These are phyloP conservation scores for Albula goreensis DNA, from an alignment of 2,113 vertebrate species.

Conservation along the genomic window DNA sequence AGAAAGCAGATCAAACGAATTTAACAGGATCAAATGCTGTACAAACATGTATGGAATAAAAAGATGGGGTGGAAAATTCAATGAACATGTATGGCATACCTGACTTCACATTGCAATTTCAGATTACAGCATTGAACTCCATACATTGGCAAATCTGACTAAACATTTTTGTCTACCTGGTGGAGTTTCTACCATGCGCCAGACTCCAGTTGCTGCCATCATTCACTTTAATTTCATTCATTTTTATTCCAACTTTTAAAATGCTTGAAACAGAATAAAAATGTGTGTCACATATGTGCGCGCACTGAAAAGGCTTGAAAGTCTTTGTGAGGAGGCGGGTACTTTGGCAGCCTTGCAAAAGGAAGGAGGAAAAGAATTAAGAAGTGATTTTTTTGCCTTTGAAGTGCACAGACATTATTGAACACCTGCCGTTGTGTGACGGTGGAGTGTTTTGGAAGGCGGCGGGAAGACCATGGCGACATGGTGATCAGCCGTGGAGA, in stretches of 20 bases:
- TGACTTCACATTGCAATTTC: neutral
- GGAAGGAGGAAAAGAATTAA: neutral
- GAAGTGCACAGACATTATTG: neutral
- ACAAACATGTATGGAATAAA: neutral
- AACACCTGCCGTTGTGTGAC: neutral
- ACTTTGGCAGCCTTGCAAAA: neutral
- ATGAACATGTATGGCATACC: conserved; percentile 1
- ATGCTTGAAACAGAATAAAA: neutral
- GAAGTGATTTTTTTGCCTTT: neutral
- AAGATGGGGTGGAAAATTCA: neutral
- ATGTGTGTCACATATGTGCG: neutral
- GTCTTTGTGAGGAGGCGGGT: neutral
- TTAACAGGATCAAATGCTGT: neutral
- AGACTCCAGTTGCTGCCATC: neutral
- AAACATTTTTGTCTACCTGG: neutral
- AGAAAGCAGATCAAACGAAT: neutral
- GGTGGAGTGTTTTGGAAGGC: neutral
- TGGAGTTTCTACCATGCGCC: neutral
- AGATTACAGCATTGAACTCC: neutral
- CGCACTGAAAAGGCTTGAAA: neutral
- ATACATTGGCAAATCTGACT: neutral
- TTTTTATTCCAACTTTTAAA: conserved; percentile 22
- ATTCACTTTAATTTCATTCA: conserved; percentile 20
- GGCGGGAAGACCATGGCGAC: neutral
- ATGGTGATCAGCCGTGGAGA: neutral